These are phyloP conservation scores for Disparrhopalites patrizii DNA, from an alignment of 2,888 invertebrate genomes.

Conservation along the genomic window DNA sequence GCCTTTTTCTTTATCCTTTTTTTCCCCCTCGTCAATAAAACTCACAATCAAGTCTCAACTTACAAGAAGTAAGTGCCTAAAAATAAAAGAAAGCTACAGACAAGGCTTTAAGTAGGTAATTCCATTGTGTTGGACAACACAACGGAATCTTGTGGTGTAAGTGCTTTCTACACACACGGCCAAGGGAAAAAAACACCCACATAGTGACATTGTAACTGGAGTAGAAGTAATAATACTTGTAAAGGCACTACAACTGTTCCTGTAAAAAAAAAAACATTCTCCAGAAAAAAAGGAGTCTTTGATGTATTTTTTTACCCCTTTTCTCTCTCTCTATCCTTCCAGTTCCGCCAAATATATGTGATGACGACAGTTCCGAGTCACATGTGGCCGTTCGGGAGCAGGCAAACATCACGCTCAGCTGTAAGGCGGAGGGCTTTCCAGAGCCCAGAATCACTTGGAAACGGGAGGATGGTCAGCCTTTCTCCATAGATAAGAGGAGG, in stretches of 20 bases:
- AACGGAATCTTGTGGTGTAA: too few relatives aligned
- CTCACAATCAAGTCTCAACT: neutral
- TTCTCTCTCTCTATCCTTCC: conserved; percentile 50
- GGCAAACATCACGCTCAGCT: conserved; percentile 87
- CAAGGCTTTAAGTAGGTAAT: conserved; percentile 27
- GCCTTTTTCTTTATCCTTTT: neutral
- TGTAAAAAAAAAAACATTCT: too few relatives aligned
- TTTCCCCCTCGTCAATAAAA: neutral
- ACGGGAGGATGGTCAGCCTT: conserved; percentile 75
- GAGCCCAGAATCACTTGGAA: conserved; percentile 90
- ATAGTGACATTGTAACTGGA: too few relatives aligned
- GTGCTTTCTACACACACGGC: too few relatives aligned
- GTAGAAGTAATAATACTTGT: too few relatives aligned
- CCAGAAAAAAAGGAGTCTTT: too few relatives aligned
- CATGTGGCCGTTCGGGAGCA: conserved; percentile 89
- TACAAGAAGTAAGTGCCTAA: neutral
- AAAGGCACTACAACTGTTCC: too few relatives aligned
- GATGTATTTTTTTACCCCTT: conserved; percentile 4
- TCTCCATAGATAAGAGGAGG: conserved; percentile 77
- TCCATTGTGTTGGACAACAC: too few relatives aligned
- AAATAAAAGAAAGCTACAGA: neutral
- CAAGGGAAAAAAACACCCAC: too few relatives aligned
- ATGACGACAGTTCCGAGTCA: conserved; percentile 83
- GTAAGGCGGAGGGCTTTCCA: conserved; percentile 87
- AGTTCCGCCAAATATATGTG: conserved; percentile 93